A percentile compares a stretch with the other conserved stretches of the same genome.
These are phyloP conservation scores for Euborellia annulipes DNA, from an alignment of 1,140 invertebrate species.

Conservation along the genomic window DNA sequence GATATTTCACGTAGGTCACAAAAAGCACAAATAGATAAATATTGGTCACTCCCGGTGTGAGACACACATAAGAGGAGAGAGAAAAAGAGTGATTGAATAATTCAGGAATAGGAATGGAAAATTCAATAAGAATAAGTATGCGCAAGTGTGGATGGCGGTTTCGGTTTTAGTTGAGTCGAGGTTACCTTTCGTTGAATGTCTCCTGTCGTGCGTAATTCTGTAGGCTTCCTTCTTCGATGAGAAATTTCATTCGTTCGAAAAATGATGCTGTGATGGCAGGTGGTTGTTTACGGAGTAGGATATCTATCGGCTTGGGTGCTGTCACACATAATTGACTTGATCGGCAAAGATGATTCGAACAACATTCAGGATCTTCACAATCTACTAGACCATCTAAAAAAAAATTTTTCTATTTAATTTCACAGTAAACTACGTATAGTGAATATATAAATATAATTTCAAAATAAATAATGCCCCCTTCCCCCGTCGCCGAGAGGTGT, in stretches of 20 bases:
- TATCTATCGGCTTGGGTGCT: constrained; percentile 84
- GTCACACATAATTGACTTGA: constrained; percentile 78
- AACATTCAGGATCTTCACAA: constrained; percentile 97
- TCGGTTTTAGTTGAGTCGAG: neutral
- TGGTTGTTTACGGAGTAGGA: constrained; percentile 82
- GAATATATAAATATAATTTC: no score
- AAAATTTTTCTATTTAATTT: no score
- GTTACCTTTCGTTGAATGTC: constrained; percentile 94
- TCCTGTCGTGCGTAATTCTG: constrained; percentile 90
- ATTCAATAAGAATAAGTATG: neutral
- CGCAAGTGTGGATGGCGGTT: no score
- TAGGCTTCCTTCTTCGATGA: constrained; percentile 93
- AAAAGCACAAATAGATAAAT: no score
- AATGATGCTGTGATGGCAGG: constrained; percentile 92
- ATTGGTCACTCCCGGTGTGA: no score
- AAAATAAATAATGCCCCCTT: no score
- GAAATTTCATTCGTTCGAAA: constrained; percentile 94
- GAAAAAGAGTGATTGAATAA: neutral
- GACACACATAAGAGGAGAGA: neutral
- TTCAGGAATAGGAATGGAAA: no score
- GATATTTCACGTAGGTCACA: no score
- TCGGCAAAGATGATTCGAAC: constrained; percentile 60
- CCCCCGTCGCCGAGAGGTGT: no score
- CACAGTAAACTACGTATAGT: no score
- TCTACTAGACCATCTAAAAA: constrained; percentile 82